These are phyloP conservation scores for Brachyptera risi DNA, from an alignment of 2,888 invertebrate genomes.

Conservation along the genomic window DNA sequence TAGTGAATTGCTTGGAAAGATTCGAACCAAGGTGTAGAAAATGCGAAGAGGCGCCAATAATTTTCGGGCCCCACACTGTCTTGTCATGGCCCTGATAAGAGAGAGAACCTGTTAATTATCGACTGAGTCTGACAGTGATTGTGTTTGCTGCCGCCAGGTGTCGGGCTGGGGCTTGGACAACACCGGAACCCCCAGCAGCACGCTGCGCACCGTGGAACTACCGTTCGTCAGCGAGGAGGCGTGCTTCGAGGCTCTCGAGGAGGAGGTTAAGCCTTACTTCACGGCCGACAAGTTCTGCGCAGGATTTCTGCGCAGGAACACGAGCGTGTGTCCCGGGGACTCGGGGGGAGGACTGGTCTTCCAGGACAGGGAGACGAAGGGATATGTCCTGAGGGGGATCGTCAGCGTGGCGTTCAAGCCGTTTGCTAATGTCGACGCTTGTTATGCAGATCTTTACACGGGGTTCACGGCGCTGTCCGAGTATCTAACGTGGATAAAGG, in stretches of 20 bases:
- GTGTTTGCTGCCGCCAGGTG: too few relatives aligned
- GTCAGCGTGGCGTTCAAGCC: neutral
- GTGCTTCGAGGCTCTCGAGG: neutral
- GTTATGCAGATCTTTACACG: neutral
- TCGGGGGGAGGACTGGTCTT: neutral
- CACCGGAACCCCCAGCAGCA: neutral
- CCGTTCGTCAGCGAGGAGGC: neutral
- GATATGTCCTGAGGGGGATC: neutral
- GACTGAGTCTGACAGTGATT: too few relatives aligned
- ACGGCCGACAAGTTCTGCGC: neutral
- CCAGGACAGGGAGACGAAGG: neutral
- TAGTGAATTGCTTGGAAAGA: too few relatives aligned
- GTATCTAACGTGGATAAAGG: neutral
- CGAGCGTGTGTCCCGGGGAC: neutral
- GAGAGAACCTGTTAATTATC: too few relatives aligned
- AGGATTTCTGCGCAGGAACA: neutral
- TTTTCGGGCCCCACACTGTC: too few relatives aligned
- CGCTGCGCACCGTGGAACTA: neutral
- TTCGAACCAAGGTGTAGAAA: too few relatives aligned
- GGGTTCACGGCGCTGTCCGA: neutral
- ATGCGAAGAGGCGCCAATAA: too few relatives aligned
- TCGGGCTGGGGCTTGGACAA: neutral
- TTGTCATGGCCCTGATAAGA: too few relatives aligned
- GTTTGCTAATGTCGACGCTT: neutral
- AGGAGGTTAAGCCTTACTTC: neutral